Percentiles rank a stretch among this genome's conserved stretches.
These are phyloP conservation scores for Amniataba percoides DNA, from an alignment of 2,797 vertebrate genomes.

Conservation along the genomic window DNA sequence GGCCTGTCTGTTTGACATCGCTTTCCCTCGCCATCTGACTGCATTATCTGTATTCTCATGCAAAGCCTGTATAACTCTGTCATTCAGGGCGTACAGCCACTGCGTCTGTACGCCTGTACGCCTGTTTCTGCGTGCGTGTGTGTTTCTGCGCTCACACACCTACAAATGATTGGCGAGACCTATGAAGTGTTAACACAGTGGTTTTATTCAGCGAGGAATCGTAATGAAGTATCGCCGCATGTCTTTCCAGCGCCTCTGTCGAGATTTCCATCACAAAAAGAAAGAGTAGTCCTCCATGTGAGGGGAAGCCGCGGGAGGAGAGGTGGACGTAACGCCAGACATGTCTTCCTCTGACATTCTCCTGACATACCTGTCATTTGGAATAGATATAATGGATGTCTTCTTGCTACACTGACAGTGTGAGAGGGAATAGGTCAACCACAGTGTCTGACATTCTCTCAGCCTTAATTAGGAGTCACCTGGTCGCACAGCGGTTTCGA, in stretches of 20 bases:
- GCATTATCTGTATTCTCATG: slow-evolving; percentile 75
- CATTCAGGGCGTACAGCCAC: slow-evolving; percentile 52
- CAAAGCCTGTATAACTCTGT: slow-evolving; percentile 74
- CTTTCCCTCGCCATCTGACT: slow-evolving; percentile 73
- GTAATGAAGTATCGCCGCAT: slow-evolving; percentile 48
- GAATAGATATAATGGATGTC: slow-evolving; percentile 75
- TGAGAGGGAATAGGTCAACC: slow-evolving; percentile 54
- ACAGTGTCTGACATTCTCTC: slow-evolving; percentile 56
- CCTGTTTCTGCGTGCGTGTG: slow-evolving; percentile 32
- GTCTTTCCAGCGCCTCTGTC: slow-evolving; percentile 26
- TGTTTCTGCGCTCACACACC: slow-evolving; percentile 17
- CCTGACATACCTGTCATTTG: slow-evolving; percentile 70
- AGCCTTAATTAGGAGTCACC: slow-evolving; percentile 61
- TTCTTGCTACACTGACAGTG: slow-evolving; percentile 53
- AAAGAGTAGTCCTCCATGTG: slow-evolving; percentile 30
- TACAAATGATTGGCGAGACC: slow-evolving; percentile 30
- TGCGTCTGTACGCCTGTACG: slow-evolving; percentile 40
- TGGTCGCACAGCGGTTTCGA: slow-evolving; percentile 30
- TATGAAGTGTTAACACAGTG: slow-evolving; percentile 47
- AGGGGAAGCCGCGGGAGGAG: slow-evolving; percentile 30
- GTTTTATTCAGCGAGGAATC: slow-evolving; percentile 57
- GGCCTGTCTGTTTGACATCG: slow-evolving; percentile 81
- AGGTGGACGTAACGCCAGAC: slow-evolving; percentile 59
- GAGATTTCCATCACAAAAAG: slow-evolving; percentile 40
- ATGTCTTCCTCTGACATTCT: slow-evolving; percentile 70